phyloP scores from a whole-genome alignment of 2,888 invertebrate genomes.

The Prenolepis imparis region DNA sequence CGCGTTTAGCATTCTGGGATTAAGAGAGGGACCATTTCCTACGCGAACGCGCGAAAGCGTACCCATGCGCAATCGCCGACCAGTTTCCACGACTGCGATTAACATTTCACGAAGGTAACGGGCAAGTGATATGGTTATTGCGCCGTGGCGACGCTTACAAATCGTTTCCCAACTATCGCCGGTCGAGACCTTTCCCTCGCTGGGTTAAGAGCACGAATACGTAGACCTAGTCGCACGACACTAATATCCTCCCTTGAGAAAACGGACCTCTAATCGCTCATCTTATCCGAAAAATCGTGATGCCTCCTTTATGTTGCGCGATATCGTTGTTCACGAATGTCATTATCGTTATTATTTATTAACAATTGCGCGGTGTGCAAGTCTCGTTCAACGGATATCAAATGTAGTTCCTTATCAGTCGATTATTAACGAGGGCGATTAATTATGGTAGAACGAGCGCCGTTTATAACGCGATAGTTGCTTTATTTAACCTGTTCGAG shows the following conservation, averaged over 20 bases:
- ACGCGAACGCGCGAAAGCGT: constrained; percentile 31
- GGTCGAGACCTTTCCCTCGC: constrained; percentile 56
- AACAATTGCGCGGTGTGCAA: not conserved
- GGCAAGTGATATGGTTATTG: constrained; percentile 62
- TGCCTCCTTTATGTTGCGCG: constrained; percentile 6
- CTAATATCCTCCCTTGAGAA: constrained; percentile 21
- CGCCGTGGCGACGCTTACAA: constrained; percentile 67
- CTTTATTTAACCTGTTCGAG: constrained; percentile 38
- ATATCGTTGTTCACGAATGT: constrained; percentile 23
- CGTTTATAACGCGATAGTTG: constrained; percentile 23
- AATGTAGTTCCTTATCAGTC: constrained; percentile 55
- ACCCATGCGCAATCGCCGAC: constrained; percentile 59
- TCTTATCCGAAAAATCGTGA: constrained; percentile 33
- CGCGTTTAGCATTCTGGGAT: not conserved
- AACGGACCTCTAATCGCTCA: constrained; percentile 15
- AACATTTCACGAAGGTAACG: constrained; percentile 77
- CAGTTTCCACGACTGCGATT: constrained; percentile 76
- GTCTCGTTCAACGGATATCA: constrained; percentile 63
- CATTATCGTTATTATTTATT: constrained; percentile 38
- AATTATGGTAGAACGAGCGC: constrained; percentile 59
- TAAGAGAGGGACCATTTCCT: not conserved
- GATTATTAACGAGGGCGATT: constrained; percentile 63
- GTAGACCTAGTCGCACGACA: constrained; percentile 27
- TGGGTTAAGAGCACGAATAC: constrained; percentile 46
- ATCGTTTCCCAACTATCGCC: constrained; percentile 57